Evolutionary conservation across 1,140 invertebrate genomes (phyloP), one percentile per base, ranked within the genome.

Genomic region (Myzus persicae): DNA sequence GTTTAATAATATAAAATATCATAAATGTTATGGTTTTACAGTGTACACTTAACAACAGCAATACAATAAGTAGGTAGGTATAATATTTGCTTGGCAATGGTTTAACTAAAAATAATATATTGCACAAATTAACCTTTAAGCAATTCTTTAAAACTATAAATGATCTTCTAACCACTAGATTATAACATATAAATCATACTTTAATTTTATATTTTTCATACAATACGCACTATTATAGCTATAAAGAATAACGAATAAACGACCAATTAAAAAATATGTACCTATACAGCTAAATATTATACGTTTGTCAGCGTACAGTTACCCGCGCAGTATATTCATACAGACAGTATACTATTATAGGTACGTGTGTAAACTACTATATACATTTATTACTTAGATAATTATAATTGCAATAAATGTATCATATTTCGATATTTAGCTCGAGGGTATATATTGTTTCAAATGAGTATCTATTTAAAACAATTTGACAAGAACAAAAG

Each of bases 401-500:
- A 59, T 88, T 90, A 90, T 40, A 90, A 59, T 90, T 40, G 51
- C 51, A 59, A 90, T 54, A 59, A 59, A 38, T 18, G 38, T 90
- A 38, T 54, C 51, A 59, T 90, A 90, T 40, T 90, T 90, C 48
- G 31, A 59, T 22, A 42, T 90, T 40, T 31, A 26, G n/a, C 48
- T 31, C n/a, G 36, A 44, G 22, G 87, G n/a, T 89, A 89, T 54
- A 38, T 42, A 36, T 20, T 38, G 42, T 40, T 54, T 90, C 88
- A 54, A 90, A 90, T 42, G 38, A 36, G 88, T 38, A 26, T 42
- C 38, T n/a, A 42, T 90, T 67, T 42, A 42, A 90, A 90, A 90
- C 51, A 67, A 59, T 90, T 90, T 90, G 51, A 59, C 88, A 90
- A 59, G 48, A 90, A 90, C 88, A 40, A 40, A 90, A 40, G 22